Conservation (phyloP, 2,888 invertebrate genomes). For the Fragum fragum region DNA sequence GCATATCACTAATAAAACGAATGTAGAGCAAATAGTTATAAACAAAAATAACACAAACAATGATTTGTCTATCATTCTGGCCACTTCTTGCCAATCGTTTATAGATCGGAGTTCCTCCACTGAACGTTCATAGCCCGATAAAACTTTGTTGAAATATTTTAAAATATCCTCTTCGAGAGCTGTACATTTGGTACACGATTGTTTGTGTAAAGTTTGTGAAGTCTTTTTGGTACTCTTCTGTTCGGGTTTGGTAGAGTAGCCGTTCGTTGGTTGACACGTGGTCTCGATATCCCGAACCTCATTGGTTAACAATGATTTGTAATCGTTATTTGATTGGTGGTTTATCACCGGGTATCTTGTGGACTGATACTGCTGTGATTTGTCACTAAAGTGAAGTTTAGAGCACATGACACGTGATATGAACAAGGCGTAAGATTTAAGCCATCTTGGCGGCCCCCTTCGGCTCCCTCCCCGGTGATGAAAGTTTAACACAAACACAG, state of each 20-base stretch:
- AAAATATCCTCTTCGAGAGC: slow-evolving; percentile 72
- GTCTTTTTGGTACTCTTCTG: slow-evolving; percentile 9
- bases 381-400: slow-evolving; percentile 50
- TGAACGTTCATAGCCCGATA: slow-evolving; percentile 77
- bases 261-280: slow-evolving; percentile 18
- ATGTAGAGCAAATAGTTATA: slow-evolving; percentile 87
- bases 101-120: slow-evolving; percentile 74
- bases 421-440: slow-evolving; percentile 78
- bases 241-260: slow-evolving; percentile 9
- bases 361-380: not conserved
- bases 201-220: slow-evolving; percentile 4
- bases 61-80: slow-evolving; percentile 88
- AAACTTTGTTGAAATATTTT: slow-evolving; percentile 78
- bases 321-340: slow-evolving; percentile 22
- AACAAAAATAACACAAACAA: slow-evolving; percentile 88
- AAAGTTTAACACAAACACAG: slow-evolving; percentile 87
- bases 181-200: slow-evolving; percentile 16
- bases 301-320: slow-evolving; percentile 27
- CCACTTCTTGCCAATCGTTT: slow-evolving; percentile 87
- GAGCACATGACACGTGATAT: slow-evolving; percentile 74
- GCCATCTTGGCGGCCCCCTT: slow-evolving; percentile 81
- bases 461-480: slow-evolving; percentile 84
- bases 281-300: slow-evolving; percentile 26
- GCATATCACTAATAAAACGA: slow-evolving; percentile 87
- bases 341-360: not conserved